phyloP scores from a whole-genome alignment of 1,140 invertebrate genomes.

The Lepidotrigona ventralis region DNA sequence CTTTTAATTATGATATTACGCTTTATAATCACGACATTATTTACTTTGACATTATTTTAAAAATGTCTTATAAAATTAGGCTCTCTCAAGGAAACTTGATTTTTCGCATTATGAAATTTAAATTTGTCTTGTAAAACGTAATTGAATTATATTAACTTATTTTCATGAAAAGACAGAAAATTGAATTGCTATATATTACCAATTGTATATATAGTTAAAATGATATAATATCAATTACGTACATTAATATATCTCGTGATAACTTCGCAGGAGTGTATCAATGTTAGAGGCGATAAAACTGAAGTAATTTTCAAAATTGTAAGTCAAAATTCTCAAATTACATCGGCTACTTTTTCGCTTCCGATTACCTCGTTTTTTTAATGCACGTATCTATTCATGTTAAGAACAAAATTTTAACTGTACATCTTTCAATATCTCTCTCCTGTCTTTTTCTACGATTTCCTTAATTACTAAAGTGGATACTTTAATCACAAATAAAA shows the following conservation, averaged over 20 bases:
- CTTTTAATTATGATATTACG: background rate
- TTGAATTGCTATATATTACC: background rate
- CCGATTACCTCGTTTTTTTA: background rate
- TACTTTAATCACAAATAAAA: no score
- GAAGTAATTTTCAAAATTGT: constrained; percentile 15
- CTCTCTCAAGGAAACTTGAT: background rate
- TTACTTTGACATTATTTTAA: background rate
- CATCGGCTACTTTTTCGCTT: background rate
- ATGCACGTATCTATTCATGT: background rate
- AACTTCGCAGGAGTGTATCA: background rate
- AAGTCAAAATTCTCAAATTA: background rate
- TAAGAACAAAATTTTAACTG: background rate
- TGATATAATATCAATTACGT: background rate
- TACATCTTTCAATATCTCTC: background rate
- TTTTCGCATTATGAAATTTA: background rate
- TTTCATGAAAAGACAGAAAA: background rate
- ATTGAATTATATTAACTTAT: background rate
- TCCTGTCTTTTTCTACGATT: background rate
- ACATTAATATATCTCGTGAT: background rate
- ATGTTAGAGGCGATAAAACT: background rate
- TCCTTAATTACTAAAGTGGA: no score
- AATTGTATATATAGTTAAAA: background rate
- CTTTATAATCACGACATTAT: background rate
- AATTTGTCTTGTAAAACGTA: no score
- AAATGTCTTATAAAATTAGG: background rate